phyloP scores from a whole-genome alignment of 2,797 vertebrate genomes.

The Rhynchonycteris naso region DNA sequence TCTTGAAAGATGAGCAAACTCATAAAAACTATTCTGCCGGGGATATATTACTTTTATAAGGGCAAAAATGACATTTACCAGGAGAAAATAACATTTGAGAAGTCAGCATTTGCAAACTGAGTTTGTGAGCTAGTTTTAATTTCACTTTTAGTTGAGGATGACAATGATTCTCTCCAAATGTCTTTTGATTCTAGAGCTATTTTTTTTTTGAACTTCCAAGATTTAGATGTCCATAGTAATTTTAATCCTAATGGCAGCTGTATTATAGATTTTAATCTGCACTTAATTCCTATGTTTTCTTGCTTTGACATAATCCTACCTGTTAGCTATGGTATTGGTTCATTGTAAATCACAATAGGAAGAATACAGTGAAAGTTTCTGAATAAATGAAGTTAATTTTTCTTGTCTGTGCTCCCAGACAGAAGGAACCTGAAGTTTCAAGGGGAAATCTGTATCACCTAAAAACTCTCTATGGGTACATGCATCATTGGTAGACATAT shows the following conservation, averaged over 20 bases:
- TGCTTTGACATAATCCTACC: slow-evolving; percentile 40
- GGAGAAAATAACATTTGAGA: slow-evolving; percentile 30
- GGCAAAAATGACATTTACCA: slow-evolving; percentile 43
- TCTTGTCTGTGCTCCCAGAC: neutral
- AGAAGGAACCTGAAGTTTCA: neutral
- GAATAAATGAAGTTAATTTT: slow-evolving; percentile 63
- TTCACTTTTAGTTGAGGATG: neutral
- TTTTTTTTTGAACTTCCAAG: neutral
- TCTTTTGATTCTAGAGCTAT: neutral
- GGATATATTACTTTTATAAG: neutral
- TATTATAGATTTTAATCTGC: slow-evolving; percentile 50
- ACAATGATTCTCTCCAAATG: neutral
- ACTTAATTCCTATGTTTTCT: slow-evolving; percentile 37
- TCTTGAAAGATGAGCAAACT: slow-evolving; percentile 23
- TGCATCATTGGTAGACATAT: neutral
- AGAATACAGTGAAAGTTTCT: slow-evolving; percentile 41
- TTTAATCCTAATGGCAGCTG: neutral
- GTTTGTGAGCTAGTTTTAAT: slow-evolving; percentile 14
- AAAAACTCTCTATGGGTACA: neutral
- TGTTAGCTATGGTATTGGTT: slow-evolving; percentile 21
- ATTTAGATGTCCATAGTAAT: slow-evolving; percentile 13
- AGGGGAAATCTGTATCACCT: neutral
- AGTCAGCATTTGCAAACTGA: slow-evolving; percentile 30
- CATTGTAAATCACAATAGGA: slow-evolving; percentile 56
- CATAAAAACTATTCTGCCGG: slow-evolving; percentile 8